These are phyloP conservation scores for Setophaga kirtlandii DNA, from an alignment of 2,113 vertebrate species.

Conservation along the genomic window DNA sequence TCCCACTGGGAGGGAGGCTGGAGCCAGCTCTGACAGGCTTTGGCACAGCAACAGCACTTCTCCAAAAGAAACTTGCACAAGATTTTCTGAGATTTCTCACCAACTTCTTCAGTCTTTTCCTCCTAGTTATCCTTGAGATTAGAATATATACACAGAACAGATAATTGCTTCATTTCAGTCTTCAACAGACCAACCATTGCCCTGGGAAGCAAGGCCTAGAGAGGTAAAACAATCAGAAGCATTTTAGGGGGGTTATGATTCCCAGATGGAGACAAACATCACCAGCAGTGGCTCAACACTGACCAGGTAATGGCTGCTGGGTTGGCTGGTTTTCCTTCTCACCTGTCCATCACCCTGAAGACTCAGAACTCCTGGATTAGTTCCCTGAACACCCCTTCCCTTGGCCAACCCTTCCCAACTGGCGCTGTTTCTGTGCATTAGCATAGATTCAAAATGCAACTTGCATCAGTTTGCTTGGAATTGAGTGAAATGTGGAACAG, in stretches of 20 bases:
- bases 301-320: background rate
- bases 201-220: constrained; percentile 43
- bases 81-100: background rate
- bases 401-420: background rate
- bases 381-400: background rate
- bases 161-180: background rate
- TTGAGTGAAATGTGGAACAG: background rate
- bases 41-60: constrained; percentile 10
- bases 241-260: background rate
- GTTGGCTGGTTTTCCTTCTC: background rate
- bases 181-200: background rate
- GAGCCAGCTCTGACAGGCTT: background rate
- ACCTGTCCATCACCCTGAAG: background rate
- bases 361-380: background rate
- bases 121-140: constrained; percentile 37
- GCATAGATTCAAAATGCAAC: background rate
- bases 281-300: background rate
- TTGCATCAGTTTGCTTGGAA: background rate
- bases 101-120: background rate
- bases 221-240: constrained; percentile 10
- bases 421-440: constrained; percentile 15
- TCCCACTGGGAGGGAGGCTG: background rate
- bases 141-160: background rate
- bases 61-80: background rate
- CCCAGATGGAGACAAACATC: background rate